phyloP scores from a whole-genome alignment of 2,113 vertebrate species.

The Mesembrinibis cayennensis region DNA sequence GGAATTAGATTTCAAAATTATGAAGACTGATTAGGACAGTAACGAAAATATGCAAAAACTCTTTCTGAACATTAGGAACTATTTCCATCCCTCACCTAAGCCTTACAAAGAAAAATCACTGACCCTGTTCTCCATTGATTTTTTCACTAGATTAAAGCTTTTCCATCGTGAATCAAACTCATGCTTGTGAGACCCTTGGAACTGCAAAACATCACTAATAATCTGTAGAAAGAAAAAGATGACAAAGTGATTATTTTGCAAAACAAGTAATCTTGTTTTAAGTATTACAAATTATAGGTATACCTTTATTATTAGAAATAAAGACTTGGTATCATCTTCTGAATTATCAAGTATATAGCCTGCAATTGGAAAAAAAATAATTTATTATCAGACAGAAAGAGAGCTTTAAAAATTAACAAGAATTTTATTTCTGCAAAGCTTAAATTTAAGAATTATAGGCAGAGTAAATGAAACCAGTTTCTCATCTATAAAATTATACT shows the following conservation, averaged over 20 bases:
- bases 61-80: not conserved
- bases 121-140: constrained; percentile 98
- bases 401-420: not conserved
- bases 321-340: constrained; percentile 97
- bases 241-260: not conserved
- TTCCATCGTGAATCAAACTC: constrained; percentile 98
- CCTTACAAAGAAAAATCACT: constrained; percentile 66
- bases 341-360: constrained; percentile 92
- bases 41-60: not conserved
- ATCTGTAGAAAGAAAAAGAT: constrained; percentile 76
- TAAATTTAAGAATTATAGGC: not conserved
- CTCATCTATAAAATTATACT: not conserved
- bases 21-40: not conserved
- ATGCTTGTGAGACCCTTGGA: constrained; percentile 95
- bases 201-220: constrained; percentile 92
- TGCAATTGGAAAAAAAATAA: constrained; percentile 24
- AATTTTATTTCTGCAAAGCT: not conserved
- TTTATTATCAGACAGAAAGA: not conserved
- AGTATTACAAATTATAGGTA: not conserved
- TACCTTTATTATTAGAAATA: constrained; percentile 98
- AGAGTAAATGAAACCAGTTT: not conserved
- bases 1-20: not conserved
- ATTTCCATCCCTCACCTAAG: not conserved
- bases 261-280: not conserved
- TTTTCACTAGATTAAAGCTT: constrained; percentile 97